Conservation (phyloP, 1,140 invertebrate genomes). For the Trichonephila clavipes region DNA sequence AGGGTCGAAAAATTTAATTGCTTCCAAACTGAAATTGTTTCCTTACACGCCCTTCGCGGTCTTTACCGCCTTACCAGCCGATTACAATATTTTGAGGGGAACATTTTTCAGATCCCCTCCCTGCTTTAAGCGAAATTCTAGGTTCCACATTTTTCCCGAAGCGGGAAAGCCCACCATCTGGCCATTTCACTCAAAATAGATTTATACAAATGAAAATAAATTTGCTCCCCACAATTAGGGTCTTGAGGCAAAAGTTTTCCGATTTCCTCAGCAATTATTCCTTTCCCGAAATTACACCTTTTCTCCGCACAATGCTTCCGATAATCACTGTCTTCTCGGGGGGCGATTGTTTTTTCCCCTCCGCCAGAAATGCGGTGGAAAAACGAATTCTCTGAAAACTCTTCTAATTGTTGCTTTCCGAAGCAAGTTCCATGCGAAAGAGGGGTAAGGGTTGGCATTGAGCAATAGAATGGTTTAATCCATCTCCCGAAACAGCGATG, state of each 20-base stretch:
- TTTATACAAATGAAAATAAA: constrained; percentile 1
- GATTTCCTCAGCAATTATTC: neutral
- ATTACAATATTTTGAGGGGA: constrained; percentile 16
- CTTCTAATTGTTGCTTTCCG: neutral
- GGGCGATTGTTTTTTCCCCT: neutral
- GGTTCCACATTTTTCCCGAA: neutral
- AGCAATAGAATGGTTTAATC: too few relatives aligned
- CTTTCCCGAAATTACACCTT: constrained; percentile 3
- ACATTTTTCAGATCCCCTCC: neutral
- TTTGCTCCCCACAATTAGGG: neutral
- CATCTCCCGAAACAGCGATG: too few relatives aligned
- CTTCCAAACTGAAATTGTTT: constrained; percentile 15
- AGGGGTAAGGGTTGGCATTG: neutral
- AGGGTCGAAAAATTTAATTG: constrained; percentile 12
- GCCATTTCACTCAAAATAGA: neutral
- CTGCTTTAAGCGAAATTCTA: neutral
- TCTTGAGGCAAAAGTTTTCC: neutral
- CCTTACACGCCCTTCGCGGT: neutral
- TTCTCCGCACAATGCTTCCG: neutral
- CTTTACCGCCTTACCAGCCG: neutral
- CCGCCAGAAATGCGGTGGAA: neutral
- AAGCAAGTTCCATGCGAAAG: neutral
- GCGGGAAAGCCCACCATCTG: constrained; percentile 7
- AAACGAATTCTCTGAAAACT: neutral
- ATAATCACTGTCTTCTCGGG: neutral